Conservation (phyloP, 2,113 vertebrate genomes). For the Phoenicopterus ruber region DNA sequence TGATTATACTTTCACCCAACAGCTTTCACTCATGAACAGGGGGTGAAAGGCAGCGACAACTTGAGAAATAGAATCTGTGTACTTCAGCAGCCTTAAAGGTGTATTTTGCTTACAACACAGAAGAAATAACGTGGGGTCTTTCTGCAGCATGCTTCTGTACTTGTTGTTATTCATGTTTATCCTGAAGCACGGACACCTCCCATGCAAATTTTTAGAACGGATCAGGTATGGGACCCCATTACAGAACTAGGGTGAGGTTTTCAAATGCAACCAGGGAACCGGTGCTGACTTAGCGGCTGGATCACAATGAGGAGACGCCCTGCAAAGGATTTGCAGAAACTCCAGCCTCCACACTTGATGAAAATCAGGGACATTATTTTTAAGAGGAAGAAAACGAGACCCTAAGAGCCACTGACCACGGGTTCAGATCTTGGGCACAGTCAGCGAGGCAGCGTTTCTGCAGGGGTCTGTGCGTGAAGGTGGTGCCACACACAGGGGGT, state of each 20-base stretch:
- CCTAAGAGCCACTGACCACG: not conserved
- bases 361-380: not conserved
- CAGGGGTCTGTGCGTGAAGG: not conserved
- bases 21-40: not conserved
- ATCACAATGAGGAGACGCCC: accelerated
- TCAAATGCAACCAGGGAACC: not conserved
- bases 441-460: not conserved
- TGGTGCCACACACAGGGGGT: not conserved
- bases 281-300: not conserved
- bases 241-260: not conserved
- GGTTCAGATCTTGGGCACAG: not conserved
- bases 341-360: accelerated
- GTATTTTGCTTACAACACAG: not conserved
- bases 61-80: not conserved
- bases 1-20: not conserved
- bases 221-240: not conserved
- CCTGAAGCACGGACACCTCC: not conserved
- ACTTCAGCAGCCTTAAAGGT: not conserved
- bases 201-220: not conserved
- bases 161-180: accelerated
- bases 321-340: not conserved
- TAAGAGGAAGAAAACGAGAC: not conserved
- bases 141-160: not conserved
- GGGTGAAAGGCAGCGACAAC: not conserved
- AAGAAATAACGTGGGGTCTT: not conserved